Conservation (phyloP, 2,888 invertebrate genomes). For the Zhuqinia jingwanae region DNA sequence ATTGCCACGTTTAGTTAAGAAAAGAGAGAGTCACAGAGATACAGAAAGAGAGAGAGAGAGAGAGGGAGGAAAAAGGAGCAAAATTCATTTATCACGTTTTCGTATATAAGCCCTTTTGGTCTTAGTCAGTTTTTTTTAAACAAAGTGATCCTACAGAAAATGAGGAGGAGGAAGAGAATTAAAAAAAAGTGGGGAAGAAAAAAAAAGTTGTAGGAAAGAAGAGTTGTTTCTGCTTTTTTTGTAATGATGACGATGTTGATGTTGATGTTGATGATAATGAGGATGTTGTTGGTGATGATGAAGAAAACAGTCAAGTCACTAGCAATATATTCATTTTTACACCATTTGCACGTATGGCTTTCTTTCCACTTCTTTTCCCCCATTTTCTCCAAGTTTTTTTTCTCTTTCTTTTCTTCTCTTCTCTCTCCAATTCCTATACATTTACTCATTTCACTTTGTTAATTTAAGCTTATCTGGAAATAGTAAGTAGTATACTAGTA, state of each 20-base stretch:
- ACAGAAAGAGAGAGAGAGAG: background rate
- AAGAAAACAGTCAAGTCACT: conserved; percentile 26
- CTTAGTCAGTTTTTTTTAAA: background rate
- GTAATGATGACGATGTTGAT: conserved; percentile 1
- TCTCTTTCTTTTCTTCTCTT: background rate
- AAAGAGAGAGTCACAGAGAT: too few relatives aligned
- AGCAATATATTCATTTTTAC: conserved; percentile 40
- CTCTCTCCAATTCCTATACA: background rate
- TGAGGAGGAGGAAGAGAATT: background rate
- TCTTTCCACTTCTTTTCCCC: background rate
- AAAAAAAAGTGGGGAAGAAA: background rate
- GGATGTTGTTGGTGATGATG: conserved; percentile 4
- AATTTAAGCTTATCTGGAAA: conserved; percentile 18
- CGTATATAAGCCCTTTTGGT: too few relatives aligned
- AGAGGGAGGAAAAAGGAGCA: background rate
- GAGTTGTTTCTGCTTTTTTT: conserved; percentile 1
- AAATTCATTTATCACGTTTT: conserved; percentile 42
- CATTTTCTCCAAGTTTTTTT: background rate
- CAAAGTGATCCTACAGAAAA: too few relatives aligned
- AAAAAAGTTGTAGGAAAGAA: conserved; percentile 32
- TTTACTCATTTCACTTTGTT: conserved; percentile 32
- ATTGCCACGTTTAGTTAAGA: conserved; percentile 29
- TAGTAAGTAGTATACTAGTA: background rate
- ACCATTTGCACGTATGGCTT: background rate
- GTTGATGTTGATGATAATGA: conserved; percentile 38